Evolutionary conservation across 2,797 vertebrate species (phyloP).

Genomic region (Danionella dracula): DNA sequence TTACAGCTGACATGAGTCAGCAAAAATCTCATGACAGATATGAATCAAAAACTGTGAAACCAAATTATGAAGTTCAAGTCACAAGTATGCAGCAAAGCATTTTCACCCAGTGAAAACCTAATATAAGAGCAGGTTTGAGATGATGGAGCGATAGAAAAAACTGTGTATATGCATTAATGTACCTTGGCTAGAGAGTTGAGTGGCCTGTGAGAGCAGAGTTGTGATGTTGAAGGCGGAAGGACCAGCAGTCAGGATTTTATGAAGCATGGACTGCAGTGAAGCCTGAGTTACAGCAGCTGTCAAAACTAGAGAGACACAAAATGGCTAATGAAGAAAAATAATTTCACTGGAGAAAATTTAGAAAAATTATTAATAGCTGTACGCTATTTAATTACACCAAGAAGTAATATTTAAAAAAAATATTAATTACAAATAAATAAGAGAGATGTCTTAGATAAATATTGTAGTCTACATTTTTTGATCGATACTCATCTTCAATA

Average conservation of each 20-base stretch:
- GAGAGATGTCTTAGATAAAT: too few relatives aligned
- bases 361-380: too few relatives aligned
- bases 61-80: background rate
- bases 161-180: slow-evolving; percentile 46
- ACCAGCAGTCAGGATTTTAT: slow-evolving; percentile 97
- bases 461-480: too few relatives aligned
- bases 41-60: background rate
- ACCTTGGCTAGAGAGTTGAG: slow-evolving; percentile 96
- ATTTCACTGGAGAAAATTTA: too few relatives aligned
- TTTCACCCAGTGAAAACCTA: background rate
- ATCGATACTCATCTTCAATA: too few relatives aligned
- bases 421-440: too few relatives aligned
- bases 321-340: background rate
- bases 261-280: slow-evolving; percentile 97
- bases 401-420: too few relatives aligned
- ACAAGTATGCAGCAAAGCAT: background rate
- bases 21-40: background rate
- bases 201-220: slow-evolving; percentile 94
- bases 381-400: too few relatives aligned
- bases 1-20: background rate
- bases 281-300: slow-evolving; percentile 99
- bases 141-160: too few relatives aligned
- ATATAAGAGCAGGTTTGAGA: background rate
- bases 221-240: slow-evolving; percentile 98
- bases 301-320: slow-evolving; percentile 72